Base-by-base conservation (phyloP, 2,797 vertebrate genomes). In the Acipenser ruthenus region DNA sequence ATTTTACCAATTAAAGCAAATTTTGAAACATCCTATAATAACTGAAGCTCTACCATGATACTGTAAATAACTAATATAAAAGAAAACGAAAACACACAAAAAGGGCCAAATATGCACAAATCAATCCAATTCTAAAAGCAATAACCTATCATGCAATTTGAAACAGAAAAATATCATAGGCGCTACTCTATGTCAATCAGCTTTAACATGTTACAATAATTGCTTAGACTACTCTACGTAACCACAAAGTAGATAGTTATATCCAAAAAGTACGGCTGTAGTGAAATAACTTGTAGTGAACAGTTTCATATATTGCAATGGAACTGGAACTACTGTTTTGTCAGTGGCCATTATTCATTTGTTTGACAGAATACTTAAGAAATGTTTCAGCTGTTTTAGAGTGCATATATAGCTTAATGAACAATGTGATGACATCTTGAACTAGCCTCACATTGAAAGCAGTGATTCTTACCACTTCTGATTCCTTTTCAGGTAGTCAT, bases 401-500 rank as follows among this genome's bases (percentile, higher is more conserved):
- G 79, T 90, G 88, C 88, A 89, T 84, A 85, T 88, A 87, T 87
- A 7, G 68, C 84, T 86, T 81, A 63, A 65, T 69, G 78, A 82
- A 82, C 75, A 79, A 76, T 52, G 67, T 82, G 82, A 82, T 37
- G 75, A 84, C 75, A 76, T 76, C 77, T 78, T 80, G 65, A 78
- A 8, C 79, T 82, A 87, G 81, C 82, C 84, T 87, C 83, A 83
- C 80, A 83, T 69, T 65, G 76, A 84, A 69, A 78, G 73, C 73
- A 76, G 75, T 61, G 13, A 55, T 50, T 84, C 89, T 90, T 90
- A 88, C 86, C 85, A 86, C 88, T 83, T 84, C 84, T 84, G 66
- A 83, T n/a, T 90, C 85, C 85, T 89, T 88, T 82, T 88, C 87
- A 90, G 84, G 87, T 79, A 88, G 85, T 81, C 87, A 88, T 83